Evolutionary conservation across 2,113 vertebrate species (phyloP).

Genomic region (Setophaga coronata): DNA sequence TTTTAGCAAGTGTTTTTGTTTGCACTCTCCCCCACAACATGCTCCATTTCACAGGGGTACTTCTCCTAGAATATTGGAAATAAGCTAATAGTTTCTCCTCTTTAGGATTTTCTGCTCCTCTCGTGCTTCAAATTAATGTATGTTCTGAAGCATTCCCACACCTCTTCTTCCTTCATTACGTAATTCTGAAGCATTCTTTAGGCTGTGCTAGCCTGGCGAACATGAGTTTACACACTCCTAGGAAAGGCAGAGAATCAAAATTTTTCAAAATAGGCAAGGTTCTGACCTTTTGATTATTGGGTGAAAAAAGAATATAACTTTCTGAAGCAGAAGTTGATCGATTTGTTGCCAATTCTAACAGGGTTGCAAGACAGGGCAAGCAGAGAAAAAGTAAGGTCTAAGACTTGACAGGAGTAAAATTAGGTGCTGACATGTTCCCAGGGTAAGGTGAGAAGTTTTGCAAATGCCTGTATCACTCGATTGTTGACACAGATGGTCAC

Average conservation of each 20-base stretch:
- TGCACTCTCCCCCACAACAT: accelerated
- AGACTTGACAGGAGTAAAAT: not conserved
- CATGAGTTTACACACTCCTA: not conserved
- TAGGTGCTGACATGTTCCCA: not conserved
- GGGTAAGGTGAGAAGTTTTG: not conserved
- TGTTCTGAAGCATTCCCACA: not conserved
- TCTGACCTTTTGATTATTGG: not conserved
- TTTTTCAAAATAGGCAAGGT: not conserved
- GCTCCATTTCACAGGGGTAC: not conserved
- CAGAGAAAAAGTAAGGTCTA: not conserved
- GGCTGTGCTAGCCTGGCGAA: not conserved
- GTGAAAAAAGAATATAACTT: not conserved
- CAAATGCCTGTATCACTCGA: not conserved
- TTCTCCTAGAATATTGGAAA: not conserved
- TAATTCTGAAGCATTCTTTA: not conserved
- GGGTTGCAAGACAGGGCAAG: not conserved
- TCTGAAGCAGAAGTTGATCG: not conserved
- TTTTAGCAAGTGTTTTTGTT: not conserved
- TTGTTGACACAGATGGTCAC: not conserved
- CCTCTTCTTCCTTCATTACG: not conserved
- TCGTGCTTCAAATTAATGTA: not conserved
- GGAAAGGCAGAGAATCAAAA: not conserved
- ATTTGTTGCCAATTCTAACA: not conserved
- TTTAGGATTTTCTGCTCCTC: not conserved
- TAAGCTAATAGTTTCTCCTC: not conserved